Base-by-base conservation (phyloP, 2,797 vertebrate species). In the Gymnothorax reevesii region DNA sequence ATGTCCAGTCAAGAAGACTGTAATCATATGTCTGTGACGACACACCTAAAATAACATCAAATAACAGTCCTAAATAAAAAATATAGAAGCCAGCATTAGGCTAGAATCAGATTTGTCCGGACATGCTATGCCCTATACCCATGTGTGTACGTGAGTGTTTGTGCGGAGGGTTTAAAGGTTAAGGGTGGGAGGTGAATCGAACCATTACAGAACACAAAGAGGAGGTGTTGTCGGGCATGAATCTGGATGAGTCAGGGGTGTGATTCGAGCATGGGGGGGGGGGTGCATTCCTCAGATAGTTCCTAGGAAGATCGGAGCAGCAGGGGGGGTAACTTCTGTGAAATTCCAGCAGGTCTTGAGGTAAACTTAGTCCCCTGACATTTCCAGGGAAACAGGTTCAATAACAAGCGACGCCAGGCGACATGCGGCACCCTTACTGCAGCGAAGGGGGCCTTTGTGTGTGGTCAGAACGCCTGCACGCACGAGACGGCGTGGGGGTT, bases 331-430 rank as follows among this genome's bases (percentile, higher is more conserved):
- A 33, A 42, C 5, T 22, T 42, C 33, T 42, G 10, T 33, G 27
- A 49, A 75, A 75, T 75, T 42, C 71, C 33, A 5, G 33, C 13
- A 49, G 33, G 71, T 75, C 71, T 75, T 27, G 12, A 13, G 27
- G 71, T 49, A 75, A 15, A 49, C 71, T 75, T 75, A 42, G 71
- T 1, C 71, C 71, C 71, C 12, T 75, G 71, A 75, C 71, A 75
- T 75, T 75, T 75, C 25, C 71, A 75, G 27, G 71, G 71, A 15
- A 75, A 75, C 71, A 75, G 71, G 71, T 75, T 75, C 71, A 49
- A 75, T 75, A 75, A 75, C 71, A 75, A 75, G 27, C 71, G 33
- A 15, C 71, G 71, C 71, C 71, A 22, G n/a, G 25, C 69, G 42
- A 12, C 69, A 73, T 73, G 69, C 15, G 69, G 69, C 69, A 7